Evolutionary conservation across 2,113 vertebrate genomes (phyloP).

Genomic region (Pithys albifrons): DNA sequence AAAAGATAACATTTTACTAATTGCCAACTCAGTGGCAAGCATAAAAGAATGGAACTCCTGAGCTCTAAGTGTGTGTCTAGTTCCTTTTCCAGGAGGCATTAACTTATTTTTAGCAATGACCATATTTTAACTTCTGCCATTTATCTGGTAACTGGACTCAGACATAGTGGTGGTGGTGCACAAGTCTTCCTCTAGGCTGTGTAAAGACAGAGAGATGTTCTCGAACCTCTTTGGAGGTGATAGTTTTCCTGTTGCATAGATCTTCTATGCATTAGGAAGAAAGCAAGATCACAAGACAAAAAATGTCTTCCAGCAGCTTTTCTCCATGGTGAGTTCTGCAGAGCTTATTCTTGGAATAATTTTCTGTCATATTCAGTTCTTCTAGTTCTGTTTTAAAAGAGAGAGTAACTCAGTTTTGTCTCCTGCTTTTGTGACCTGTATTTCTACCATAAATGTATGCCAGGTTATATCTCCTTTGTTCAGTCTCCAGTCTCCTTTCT

Average conservation of each 20-base stretch:
- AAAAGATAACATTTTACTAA: constrained; percentile 27
- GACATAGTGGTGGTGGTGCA: background rate
- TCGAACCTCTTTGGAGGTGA: background rate
- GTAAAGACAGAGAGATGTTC: background rate
- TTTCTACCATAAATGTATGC: background rate
- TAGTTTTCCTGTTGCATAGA: background rate
- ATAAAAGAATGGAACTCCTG: background rate
- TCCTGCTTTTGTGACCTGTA: background rate
- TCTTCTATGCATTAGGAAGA: background rate
- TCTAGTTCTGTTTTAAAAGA: background rate
- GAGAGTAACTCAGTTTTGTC: background rate
- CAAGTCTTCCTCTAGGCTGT: background rate
- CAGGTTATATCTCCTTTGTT: background rate
- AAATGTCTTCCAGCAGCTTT: background rate
- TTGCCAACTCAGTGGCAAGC: background rate
- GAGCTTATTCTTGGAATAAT: background rate
- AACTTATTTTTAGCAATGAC: background rate
- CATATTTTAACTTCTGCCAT: background rate
- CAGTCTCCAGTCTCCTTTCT: background rate
- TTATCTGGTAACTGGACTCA: background rate
- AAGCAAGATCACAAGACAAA: background rate
- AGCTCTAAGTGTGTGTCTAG: background rate
- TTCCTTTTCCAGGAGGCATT: background rate
- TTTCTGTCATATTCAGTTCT: background rate
- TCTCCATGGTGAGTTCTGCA: background rate